These are phyloP conservation scores for Cephus sareptanus DNA, from an alignment of 2,888 invertebrate species.

Conservation along the genomic window DNA sequence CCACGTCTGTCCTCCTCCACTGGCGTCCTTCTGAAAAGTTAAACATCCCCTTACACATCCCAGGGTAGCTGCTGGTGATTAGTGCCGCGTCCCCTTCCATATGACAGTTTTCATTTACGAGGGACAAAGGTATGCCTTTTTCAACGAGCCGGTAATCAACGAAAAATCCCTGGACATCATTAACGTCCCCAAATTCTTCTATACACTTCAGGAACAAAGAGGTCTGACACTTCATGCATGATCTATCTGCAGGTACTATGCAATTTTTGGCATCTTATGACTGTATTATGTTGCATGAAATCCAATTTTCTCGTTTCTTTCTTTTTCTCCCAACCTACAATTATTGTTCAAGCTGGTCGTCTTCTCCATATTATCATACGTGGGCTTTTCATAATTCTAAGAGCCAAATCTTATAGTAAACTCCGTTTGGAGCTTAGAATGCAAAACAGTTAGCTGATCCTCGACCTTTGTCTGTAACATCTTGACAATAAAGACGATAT, in stretches of 20 bases:
- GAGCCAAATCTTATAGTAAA: background rate
- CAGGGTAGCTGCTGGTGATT: constrained; percentile 34
- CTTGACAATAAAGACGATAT: too few relatives aligned
- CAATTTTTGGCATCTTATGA: background rate
- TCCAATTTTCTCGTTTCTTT: background rate
- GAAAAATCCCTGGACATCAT: background rate
- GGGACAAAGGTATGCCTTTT: constrained; percentile 4
- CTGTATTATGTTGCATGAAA: background rate
- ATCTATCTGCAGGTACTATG: background rate
- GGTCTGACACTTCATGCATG: background rate
- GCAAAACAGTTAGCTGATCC: too few relatives aligned
- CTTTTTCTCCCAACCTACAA: background rate
- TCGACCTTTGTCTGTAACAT: too few relatives aligned
- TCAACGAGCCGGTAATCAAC: background rate
- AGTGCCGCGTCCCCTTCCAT: constrained; percentile 23
- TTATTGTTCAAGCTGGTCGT: background rate
- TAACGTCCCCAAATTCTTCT: background rate
- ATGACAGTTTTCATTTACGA: constrained; percentile 7
- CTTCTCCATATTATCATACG: too few relatives aligned
- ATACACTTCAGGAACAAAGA: background rate
- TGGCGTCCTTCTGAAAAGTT: constrained; percentile 25
- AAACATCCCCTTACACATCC: constrained; percentile 34
- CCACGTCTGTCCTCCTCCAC: background rate
- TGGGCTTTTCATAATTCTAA: background rate
- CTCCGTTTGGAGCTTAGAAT: too few relatives aligned